Conservation (phyloP, 2,113 vertebrate genomes). For the Pedionomus torquatus region DNA sequence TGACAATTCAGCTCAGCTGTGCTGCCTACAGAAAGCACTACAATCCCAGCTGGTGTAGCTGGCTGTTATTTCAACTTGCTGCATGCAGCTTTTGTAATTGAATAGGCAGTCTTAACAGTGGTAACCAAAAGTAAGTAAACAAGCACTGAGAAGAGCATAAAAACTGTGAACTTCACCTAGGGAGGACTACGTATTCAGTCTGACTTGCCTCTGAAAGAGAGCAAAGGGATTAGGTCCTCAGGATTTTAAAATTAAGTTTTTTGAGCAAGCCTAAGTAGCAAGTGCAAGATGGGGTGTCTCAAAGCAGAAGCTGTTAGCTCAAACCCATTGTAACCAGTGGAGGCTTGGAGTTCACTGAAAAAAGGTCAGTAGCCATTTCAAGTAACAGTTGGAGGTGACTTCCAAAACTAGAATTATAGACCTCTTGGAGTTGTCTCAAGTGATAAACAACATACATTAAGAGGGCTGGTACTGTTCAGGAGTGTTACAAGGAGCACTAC, state of each 20-base stretch:
- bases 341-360: not conserved
- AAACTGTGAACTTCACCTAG: not conserved
- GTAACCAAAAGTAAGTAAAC: not conserved
- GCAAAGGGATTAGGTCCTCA: not conserved
- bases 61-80: not conserved
- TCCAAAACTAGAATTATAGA: not conserved
- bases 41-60: not conserved
- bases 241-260: not conserved
- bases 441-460: not conserved
- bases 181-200: not conserved
- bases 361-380: not conserved
- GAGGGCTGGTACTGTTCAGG: not conserved
- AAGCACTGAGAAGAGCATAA: not conserved
- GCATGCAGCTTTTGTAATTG: not conserved
- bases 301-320: not conserved
- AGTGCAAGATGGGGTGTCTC: not conserved
- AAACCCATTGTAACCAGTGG: fast-evolving
- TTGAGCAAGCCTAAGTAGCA: not conserved
- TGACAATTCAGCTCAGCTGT: not conserved
- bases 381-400: not conserved
- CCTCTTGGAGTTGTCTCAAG: not conserved
- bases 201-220: not conserved
- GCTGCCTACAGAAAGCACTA: not conserved
- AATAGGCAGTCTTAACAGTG: not conserved
- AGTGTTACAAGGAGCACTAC: not conserved